phyloP scores from a whole-genome alignment of 2,113 vertebrate species.

The Actenoides hombroni region DNA sequence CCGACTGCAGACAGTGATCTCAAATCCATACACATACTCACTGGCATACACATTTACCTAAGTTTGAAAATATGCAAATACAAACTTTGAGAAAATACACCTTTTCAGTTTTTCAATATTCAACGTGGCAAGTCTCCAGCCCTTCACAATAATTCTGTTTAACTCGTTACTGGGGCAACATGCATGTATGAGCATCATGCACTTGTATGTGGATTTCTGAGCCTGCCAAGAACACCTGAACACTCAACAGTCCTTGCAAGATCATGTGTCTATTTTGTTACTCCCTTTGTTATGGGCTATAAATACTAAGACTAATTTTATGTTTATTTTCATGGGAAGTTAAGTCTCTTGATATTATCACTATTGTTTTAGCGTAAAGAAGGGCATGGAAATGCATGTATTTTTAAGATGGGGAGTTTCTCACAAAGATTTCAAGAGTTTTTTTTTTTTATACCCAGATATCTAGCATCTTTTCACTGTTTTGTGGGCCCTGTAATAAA shows the following conservation, averaged over 20 bases:
- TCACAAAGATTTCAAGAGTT: neutral
- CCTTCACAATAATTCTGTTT: neutral
- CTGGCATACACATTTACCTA: neutral
- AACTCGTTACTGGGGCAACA: neutral
- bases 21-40: neutral
- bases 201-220: neutral
- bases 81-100: conserved; percentile 12
- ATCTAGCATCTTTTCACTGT: neutral
- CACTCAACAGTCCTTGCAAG: neutral
- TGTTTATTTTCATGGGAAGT: neutral
- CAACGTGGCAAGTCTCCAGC: neutral
- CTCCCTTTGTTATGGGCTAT: neutral
- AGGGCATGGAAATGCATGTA: neutral
- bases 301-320: neutral
- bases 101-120: conserved; percentile 15
- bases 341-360: neutral
- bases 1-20: neutral
- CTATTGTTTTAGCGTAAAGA: neutral
- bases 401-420: neutral
- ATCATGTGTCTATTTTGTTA: neutral
- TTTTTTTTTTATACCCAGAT: neutral
- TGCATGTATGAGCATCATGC: rapidly evolving
- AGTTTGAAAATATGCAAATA: conserved; percentile 25
- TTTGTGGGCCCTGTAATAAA: neutral
- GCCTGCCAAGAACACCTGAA: neutral